Conservation (phyloP, 2,888 invertebrate genomes). For the Metacarcinus magister region DNA sequence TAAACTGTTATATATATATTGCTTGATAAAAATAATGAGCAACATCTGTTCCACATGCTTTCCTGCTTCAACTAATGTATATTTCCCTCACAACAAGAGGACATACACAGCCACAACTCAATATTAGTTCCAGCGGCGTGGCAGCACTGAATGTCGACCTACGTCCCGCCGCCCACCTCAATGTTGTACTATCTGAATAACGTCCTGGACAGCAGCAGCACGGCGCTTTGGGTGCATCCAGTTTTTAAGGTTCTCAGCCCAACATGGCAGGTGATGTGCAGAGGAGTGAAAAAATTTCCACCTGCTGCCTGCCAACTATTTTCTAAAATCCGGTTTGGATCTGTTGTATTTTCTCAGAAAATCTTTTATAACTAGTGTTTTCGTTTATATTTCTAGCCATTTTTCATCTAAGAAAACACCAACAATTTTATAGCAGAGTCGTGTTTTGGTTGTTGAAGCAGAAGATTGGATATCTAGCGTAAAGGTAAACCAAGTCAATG, state of each 20-base stretch:
- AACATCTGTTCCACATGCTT: too few species aligned
- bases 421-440: background rate
- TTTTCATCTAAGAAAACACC: background rate
- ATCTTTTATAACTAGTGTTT: background rate
- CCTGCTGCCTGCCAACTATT: background rate
- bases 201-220: background rate
- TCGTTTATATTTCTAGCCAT: background rate
- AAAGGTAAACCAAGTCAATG: background rate
- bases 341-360: background rate
- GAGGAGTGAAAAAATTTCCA: background rate
- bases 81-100: background rate
- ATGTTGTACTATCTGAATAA: background rate
- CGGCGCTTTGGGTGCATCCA: background rate
- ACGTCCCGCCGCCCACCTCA: background rate
- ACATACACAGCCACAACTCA: background rate
- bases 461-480: background rate
- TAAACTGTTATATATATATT: too few species aligned
- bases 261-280: background rate
- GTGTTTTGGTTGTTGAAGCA: background rate
- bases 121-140: background rate
- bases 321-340: background rate
- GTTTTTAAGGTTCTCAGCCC: background rate
- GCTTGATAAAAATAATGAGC: too few species aligned
- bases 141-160: background rate
- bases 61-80: background rate